Evolutionary conservation across 2,113 vertebrate genomes (phyloP), one percentile per base, ranked within the genome.

Genomic region (Anseranas semipalmata): DNA sequence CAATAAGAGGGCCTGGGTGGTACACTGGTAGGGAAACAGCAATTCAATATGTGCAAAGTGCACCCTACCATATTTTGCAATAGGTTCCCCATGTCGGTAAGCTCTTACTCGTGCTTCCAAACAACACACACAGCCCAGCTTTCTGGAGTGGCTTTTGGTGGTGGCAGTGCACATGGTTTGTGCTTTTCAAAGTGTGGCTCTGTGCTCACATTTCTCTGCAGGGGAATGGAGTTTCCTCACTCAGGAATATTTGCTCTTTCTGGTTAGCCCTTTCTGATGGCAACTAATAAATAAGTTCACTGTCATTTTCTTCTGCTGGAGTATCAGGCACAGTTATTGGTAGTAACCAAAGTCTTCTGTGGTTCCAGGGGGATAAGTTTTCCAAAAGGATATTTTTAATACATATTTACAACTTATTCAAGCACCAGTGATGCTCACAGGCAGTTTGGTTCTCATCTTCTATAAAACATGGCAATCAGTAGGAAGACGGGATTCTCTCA

Each of bases 31-130:
- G 28, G 41, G 39, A 67, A 87, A 66, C 0, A 1, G 28, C 0
- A 1, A 21, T 58, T 46, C 0, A 3, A 17, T 7, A 22, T 0
- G 0, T 50, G 37, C 16, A 24, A 28, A 78, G 20, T n/a, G 37
- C 37, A 46, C 18, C 28, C 14, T 37, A 7, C 37, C 50, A 55
- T 10, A 52, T 87, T 87, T 71, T 52, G 19, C 8, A 55, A 37
- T 11, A 46, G 8, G 6, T 59, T 80, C n/a, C 22, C 43, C 56
- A n/a, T 7, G n/a, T 0, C 35, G 81, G 37, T 50, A 81, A 75
- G 41, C 65, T 81, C 45, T 41, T 71, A 81, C 70, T 80, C 0
- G 3, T 28, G 4, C 25, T 60, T 86, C 21, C 39, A 67, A 88
- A 45, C 6, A 50, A 16, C 50, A 30, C 15, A 12, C 2, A 6